Evolutionary conservation across 1,140 invertebrate genomes (phyloP).

Genomic region (Propsilocerus akamusi): DNA sequence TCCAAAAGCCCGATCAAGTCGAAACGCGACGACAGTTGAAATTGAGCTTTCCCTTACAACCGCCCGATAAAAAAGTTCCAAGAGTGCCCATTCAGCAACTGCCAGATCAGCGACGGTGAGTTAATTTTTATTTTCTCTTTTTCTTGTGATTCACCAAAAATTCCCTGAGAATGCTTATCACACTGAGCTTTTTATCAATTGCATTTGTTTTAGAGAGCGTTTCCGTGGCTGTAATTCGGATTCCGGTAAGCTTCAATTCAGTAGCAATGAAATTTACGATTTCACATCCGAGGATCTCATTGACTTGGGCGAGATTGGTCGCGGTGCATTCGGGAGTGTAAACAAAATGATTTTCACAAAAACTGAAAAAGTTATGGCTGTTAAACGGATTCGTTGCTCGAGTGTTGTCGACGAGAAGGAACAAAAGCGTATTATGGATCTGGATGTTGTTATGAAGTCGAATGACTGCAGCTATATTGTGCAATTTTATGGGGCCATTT

Average conservation of each 20-base stretch:
- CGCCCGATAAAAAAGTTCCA: no score
- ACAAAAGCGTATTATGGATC: slow-evolving; percentile 90
- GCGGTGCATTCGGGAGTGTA: slow-evolving; percentile 90
- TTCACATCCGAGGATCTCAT: slow-evolving; percentile 83
- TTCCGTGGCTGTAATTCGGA: slow-evolving; percentile 20
- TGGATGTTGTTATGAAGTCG: slow-evolving; percentile 94
- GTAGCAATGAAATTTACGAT: slow-evolving; percentile 48
- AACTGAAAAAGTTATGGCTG: slow-evolving; percentile 74
- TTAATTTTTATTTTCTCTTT: no score
- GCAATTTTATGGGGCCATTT: slow-evolving; percentile 94
- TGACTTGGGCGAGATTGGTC: slow-evolving; percentile 77
- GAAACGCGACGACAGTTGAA: no score
- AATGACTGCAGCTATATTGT: slow-evolving; percentile 92
- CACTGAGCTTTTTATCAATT: no score
- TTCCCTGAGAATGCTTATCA: no score
- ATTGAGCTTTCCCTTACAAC: no score
- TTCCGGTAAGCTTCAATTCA: slow-evolving; percentile 57
- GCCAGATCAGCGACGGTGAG: no score
- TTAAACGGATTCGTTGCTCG: slow-evolving; percentile 86
- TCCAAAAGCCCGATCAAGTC: no score
- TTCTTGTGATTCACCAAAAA: no score
- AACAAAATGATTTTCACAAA: slow-evolving; percentile 89
- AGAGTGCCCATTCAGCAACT: no score
- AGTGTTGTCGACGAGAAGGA: slow-evolving; percentile 68
- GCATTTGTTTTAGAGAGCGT: no score